Base-by-base conservation (phyloP, 2,113 vertebrate species). In the Cinclus cinclus region DNA sequence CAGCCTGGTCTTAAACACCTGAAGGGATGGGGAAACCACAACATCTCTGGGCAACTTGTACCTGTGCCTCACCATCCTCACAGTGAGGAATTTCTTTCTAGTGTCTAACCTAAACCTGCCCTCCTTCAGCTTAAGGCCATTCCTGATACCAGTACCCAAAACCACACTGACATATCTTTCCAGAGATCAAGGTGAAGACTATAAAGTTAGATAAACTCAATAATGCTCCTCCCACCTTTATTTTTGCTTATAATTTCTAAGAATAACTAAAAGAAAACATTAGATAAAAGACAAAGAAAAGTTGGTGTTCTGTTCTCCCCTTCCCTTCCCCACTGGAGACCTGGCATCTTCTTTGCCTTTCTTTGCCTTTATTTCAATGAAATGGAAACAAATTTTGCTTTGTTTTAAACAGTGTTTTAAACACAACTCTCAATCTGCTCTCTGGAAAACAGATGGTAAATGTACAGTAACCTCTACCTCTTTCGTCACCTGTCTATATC, bases 141-240 rank as follows among this genome's bases (percentile, higher is more conserved):
- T 76, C 4, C 27, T 83, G 15, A 35, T 73, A 9, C 8, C 18
- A 44, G 4, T 60, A 60, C 24, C 21, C 44, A 62, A 73, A 68
- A 17, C 39, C 62, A 37, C 3, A 15, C 8, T 68, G n/a, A 62
- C 24, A 7, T 18, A 13, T 44, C 31, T 78, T 65, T 84, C 24
- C n/a, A 46, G 62, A 90, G 41, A 83, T 37, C 31, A n/a, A 62
- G 18, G 6, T 76, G 67, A 85, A 75, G 15, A 10, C 33, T 52
- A 15, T 15, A 30, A 52, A 87, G 19, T 35, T 68, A 73, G 15
- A 49, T 53, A 65, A 76, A 79, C 19, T 58, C 41, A n/a, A 2
- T 20, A 85, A n/a, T 58, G n/a, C 28, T 47, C 25, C 7, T 9
- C 3, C 6, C 1, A 0, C 1, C 6, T 2, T 15, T 39, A 52